phyloP scores from a whole-genome alignment of 2,113 vertebrate species.

The Vombatus ursinus region DNA sequence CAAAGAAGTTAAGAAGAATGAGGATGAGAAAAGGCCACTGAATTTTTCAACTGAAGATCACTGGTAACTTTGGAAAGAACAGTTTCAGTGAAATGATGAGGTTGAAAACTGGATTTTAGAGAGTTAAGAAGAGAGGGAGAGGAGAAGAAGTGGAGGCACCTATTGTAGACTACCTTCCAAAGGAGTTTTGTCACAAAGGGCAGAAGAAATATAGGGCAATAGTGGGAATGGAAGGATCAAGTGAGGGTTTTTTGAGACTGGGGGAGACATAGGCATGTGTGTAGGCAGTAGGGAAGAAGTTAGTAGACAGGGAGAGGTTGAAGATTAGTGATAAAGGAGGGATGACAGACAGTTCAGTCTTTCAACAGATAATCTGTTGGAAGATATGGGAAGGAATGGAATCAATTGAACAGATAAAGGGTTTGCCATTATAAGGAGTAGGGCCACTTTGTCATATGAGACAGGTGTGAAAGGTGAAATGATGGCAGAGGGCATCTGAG shows the following conservation, averaged over 20 bases:
- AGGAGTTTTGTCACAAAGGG: background rate
- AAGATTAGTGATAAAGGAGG: background rate
- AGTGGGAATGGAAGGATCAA: background rate
- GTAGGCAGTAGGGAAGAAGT: background rate
- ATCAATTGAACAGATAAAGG: background rate
- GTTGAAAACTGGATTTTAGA: background rate
- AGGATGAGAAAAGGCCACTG: background rate
- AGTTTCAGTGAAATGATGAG: background rate
- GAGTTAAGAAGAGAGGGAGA: background rate
- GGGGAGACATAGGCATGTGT: background rate
- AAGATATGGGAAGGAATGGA: background rate
- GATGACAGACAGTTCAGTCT: background rate
- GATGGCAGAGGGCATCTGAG: background rate
- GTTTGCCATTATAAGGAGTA: background rate
- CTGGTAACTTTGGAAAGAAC: background rate
- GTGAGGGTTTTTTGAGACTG: background rate
- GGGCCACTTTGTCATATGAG: background rate
- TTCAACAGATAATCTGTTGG: background rate
- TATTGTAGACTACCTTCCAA: background rate
- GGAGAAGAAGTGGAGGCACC: background rate
- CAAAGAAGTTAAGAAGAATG: background rate
- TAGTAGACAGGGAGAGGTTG: background rate
- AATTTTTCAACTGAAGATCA: background rate
- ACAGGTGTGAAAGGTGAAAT: background rate
- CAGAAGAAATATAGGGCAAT: background rate